Evolutionary conservation across 2,113 vertebrate species (phyloP).

Genomic region (Sinocyclocheilus maitianheensis): DNA sequence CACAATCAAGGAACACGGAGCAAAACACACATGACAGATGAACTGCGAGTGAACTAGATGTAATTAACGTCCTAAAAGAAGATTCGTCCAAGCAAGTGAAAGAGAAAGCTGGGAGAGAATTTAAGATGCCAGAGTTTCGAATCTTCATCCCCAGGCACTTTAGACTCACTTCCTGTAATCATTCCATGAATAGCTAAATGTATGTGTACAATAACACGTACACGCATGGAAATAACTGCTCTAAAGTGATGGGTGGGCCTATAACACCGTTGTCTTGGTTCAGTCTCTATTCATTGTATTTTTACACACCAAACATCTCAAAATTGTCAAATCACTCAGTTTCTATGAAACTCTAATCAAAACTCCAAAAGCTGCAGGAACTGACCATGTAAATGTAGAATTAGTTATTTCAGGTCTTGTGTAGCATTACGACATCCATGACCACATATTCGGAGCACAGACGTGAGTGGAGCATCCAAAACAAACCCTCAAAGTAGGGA

Average conservation of each 20-base stretch:
- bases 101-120: not conserved
- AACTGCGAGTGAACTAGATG: constrained; percentile 32
- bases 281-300: not conserved
- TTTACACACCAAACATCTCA: not conserved
- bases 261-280: not conserved
- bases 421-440: not conserved
- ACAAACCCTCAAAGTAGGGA: too few relatives aligned
- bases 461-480: not conserved
- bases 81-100: not conserved
- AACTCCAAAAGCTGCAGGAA: not conserved
- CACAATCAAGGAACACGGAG: constrained; percentile 33
- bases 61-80: not conserved
- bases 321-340: not conserved
- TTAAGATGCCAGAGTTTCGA: not conserved
- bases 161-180: constrained; percentile 24
- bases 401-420: not conserved
- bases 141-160: not conserved
- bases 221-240: not conserved
- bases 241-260: not conserved
- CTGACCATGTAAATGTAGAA: not conserved
- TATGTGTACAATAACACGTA: not conserved
- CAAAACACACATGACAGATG: constrained; percentile 5
- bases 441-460: not conserved
- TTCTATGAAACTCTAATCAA: not conserved
- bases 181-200: not conserved